Conservation (phyloP, 1,140 invertebrate species). For the Aphelinus atriplicis region DNA sequence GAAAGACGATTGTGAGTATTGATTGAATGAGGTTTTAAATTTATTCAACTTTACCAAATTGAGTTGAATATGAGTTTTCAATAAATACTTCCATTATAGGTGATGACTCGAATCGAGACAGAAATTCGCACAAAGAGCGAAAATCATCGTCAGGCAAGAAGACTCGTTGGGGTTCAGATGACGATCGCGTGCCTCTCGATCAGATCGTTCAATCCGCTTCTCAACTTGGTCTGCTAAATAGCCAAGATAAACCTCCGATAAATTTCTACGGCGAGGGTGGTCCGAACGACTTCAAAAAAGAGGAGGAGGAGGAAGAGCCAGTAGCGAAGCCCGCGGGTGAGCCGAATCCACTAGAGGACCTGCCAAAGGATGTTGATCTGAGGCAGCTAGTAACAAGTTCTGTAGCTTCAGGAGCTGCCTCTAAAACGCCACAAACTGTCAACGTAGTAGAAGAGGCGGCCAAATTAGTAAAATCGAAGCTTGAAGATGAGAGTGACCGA, state of each 20-base stretch:
- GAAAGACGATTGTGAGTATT: constrained; percentile 57
- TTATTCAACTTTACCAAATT: not conserved
- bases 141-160: constrained; percentile 56
- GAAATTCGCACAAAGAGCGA: constrained; percentile 50
- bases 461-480: constrained; percentile 55
- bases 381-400: constrained; percentile 46
- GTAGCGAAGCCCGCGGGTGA: too few relatives aligned
- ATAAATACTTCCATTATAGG: constrained; percentile 18
- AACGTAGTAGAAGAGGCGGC: constrained; percentile 60
- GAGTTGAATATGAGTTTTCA: not conserved
- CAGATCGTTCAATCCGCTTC: constrained; percentile 61
- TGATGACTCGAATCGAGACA: constrained; percentile 47
- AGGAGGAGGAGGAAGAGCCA: constrained; percentile 56
- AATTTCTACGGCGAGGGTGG: constrained; percentile 58
- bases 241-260: constrained; percentile 40
- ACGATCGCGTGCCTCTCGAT: constrained; percentile 63
- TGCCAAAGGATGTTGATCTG: constrained; percentile 53
- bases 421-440: constrained; percentile 52
- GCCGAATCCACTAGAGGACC: too few relatives aligned
- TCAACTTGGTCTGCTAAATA: constrained; percentile 51
- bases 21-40: constrained; percentile 15
- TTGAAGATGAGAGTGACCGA: constrained; percentile 62
- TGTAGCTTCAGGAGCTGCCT: constrained; percentile 40
- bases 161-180: constrained; percentile 64
- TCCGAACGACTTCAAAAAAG: constrained; percentile 62